Percentiles rank a stretch among this genome's conserved stretches.
Evolutionary conservation across 2,113 vertebrate species (phyloP).

Genomic region (Narcine bancroftii): DNA sequence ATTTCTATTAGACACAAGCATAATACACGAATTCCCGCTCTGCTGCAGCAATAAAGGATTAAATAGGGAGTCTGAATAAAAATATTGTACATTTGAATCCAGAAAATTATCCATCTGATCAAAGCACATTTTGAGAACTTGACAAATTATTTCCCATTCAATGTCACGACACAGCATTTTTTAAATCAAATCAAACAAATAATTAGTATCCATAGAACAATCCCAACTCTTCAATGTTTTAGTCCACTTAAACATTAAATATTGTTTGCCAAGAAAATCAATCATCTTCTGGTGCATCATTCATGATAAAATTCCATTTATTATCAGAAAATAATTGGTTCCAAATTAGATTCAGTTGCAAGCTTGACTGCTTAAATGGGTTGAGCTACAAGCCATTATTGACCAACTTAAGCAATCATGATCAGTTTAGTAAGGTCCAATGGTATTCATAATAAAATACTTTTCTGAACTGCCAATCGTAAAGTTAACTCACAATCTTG

Average conservation of each 20-base stretch:
- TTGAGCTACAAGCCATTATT: not conserved
- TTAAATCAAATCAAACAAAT: not conserved
- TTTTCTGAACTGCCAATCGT: too few species aligned
- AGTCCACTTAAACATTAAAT: not conserved
- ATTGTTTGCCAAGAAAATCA: not conserved
- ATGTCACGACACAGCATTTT: not conserved
- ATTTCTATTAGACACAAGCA: not conserved
- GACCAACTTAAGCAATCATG: not conserved
- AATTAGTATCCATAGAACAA: not conserved
- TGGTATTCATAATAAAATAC: not conserved
- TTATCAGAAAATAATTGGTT: not conserved
- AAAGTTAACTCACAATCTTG: too few species aligned
- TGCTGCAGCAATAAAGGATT: not conserved
- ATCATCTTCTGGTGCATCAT: not conserved
- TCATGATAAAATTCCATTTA: not conserved
- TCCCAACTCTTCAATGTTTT: not conserved
- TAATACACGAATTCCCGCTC: not conserved
- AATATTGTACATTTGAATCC: not conserved
- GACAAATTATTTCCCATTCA: slow-evolving; percentile 1
- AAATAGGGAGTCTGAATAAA: not conserved
- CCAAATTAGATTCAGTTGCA: slow-evolving; percentile 7
- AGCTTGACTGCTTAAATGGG: slow-evolving; percentile 17
- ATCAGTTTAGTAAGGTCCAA: not conserved
- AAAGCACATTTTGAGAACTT: not conserved
- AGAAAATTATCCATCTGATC: not conserved